Base-by-base conservation (phyloP, 64 coral and sea anemone species). In the Stylophora pistillata region DNA sequence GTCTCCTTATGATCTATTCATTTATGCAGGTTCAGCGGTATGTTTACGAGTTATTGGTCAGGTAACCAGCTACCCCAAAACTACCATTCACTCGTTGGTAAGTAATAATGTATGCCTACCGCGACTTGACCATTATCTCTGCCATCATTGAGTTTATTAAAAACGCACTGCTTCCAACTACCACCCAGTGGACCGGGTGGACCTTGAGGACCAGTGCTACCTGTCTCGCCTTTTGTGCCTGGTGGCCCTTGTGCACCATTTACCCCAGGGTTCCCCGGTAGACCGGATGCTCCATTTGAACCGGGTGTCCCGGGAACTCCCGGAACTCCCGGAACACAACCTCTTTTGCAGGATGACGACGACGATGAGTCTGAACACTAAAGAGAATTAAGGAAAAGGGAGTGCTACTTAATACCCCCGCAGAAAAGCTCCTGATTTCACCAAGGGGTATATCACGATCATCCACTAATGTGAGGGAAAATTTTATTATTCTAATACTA, bases 91-190 rank as follows among this genome's bases (percentile, higher is more conserved):
- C 21, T n/a, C 25, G 6, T 66, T 20, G 6, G n/a, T n/a, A n/a
- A 7, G 37, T 47, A 47, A 47, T 47, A 47, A 47, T 7, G 37
- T 70, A 11, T 60, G 9, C 25, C 25, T 34, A 78, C 76, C 76
- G 18, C 55, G 52, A 78, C 55, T 55, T 55, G 4, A 1, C 76
- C 76, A 78, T 4, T 53, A 18, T 78, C 76, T 15, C 4, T 55
- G 18, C 17, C 76, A 25, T 55, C 18, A 55, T 78, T 78, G 5
- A 78, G 5, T 17, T 55, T 78, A n/a, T 52, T 78, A 23, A 25
- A 78, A 5, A 58, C 41, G 37, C 76, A 78, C 55, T 78, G 47
- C 25, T 78, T 78, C 76, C 52, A 78, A 52, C 14, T 73, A 31
- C 71, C 71, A 31, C 71, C 27, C 71, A 58, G 2, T 18, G 34